Evolutionary conservation across 2,888 invertebrate species (phyloP), one percentile per base, ranked within the genome.

Genomic region (Piscicola geometra): DNA sequence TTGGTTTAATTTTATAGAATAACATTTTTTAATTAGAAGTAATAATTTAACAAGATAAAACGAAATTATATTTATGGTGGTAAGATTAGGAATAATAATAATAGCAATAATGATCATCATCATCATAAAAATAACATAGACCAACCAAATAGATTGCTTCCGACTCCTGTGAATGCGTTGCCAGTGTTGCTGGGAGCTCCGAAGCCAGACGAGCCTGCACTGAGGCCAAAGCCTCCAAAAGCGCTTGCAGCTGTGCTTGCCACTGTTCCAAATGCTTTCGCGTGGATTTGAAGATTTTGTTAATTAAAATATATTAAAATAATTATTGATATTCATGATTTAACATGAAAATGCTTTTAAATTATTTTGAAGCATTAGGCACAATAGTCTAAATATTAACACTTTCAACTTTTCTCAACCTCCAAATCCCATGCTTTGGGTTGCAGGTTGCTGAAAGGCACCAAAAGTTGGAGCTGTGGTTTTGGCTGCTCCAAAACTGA

Each of bases 401-500:
- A n/a, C n/a, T n/a, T n/a, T n/a, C n/a, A n/a, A n/a, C n/a, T n/a
- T n/a, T n/a, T n/a, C 47, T 69, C 15, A 41, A 32, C 75, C 35
- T 30, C 77, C 77, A n/a, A 75, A 70, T n/a, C 71, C 75, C 12
- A 47, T 28, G 18, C 71, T 76, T 25, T 52, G 50, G 1, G 71
- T 50, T 30, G 50, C 25, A 1, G 50, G 32, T 21, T 50, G 50
- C 41, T 28, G 33, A 28, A 47, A 33, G 50, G 21, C n/a, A 52
- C 36, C 41, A 60, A 66, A 41, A 9, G 75, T 47, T 18, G 71
- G 41, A 33, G 77, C 68, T 47, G 76, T 68, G 30, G 77, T 25
- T 56, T 47, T 66, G 9, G 76, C 28, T n/a, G 74, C 52, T 33
- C 74, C 74, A 60, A 71, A 64, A 32, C 78, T 76, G 76, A 78